Base-by-base conservation (phyloP, 2,113 vertebrate genomes). In the Arothron firmamentum region DNA sequence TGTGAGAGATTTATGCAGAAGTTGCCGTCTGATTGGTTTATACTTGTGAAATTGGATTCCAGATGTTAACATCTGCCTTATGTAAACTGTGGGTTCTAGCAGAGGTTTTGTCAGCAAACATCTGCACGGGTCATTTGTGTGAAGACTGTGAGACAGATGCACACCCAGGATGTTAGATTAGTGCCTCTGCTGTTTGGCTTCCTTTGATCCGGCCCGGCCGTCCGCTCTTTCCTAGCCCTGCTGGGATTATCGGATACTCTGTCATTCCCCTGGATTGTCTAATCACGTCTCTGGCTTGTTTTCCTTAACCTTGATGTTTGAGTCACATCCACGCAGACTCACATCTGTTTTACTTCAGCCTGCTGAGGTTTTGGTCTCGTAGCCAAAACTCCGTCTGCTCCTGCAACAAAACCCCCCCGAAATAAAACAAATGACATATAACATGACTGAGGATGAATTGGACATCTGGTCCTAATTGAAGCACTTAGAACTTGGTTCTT, bases 391-490 rank as follows among this genome's bases (percentile, higher is more conserved):
- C 49, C 17, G 13, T 47, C 53, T 18, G 55, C 38, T 59, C 13
- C 49, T 3, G 34, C 34, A 11, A 11, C 34, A 38, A 23, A 23
- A 38, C 6, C 1, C 1, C 34, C 34, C 34, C 9, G 11, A 38
- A 38, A 38, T 38, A 17, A 55, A 28, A 34, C 18, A 63, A 45
- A 34, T 54, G 25, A 62, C 46, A 60, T 19, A 4, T 62, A 67
- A 65, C 15, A 41, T 20, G 61, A 45, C 62, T 74, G 34, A 46
- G 56, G n/a, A 47, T 57, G 47, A 70, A 38, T 18, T 64, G 51
- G 21, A 66, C 87, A 88, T 84, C 56, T 85, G 88, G 66, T 82
- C 57, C 75, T 67, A 50, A 78, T 88, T 83, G 74, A 71, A 81
- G 67, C 67, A 52, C 65, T 74, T 57, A 52, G 34, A 49, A 78